phyloP scores from a whole-genome alignment of 2,888 invertebrate species.

The Ophioninae sp. region DNA sequence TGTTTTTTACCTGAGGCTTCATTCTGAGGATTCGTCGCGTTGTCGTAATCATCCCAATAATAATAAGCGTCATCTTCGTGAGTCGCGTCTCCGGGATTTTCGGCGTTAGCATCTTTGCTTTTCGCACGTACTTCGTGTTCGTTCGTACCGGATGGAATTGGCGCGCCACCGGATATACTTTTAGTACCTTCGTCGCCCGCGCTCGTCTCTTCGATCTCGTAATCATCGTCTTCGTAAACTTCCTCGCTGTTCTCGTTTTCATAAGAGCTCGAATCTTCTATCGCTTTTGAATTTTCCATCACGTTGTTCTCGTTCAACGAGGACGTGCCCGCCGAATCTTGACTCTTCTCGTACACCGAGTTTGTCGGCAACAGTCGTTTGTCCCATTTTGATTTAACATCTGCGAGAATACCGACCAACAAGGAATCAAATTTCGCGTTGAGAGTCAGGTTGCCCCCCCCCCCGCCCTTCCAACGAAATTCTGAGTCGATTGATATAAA shows the following conservation, averaged over 20 bases:
- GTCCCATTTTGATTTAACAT: constrained; percentile 69
- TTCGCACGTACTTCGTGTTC: constrained; percentile 16
- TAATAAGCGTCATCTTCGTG: constrained; percentile 71
- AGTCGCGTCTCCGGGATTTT: constrained; percentile 72
- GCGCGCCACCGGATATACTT: constrained; percentile 20
- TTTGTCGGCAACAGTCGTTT: constrained; percentile 73
- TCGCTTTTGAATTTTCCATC: constrained; percentile 16
- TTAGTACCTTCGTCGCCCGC: constrained; percentile 16
- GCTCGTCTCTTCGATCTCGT: constrained; percentile 48
- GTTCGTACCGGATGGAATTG: constrained; percentile 12
- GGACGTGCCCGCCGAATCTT: constrained; percentile 57
- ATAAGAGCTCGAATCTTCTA: constrained; percentile 54
- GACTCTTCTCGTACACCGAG: constrained; percentile 72
- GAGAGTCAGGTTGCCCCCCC: no score
- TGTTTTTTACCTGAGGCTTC: constrained; percentile 51
- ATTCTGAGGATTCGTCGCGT: constrained; percentile 66
- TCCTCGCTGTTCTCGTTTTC: constrained; percentile 65
- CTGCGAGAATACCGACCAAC: constrained; percentile 58
- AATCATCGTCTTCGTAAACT: constrained; percentile 64
- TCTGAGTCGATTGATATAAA: no score
- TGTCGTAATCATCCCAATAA: constrained; percentile 77
- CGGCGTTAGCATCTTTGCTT: constrained; percentile 35
- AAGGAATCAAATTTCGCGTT: not conserved
- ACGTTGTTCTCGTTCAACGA: constrained; percentile 66
- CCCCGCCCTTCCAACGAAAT: no score